These are phyloP conservation scores for Gryon sp. DNA, from an alignment of 1,140 invertebrate genomes.

Conservation along the genomic window DNA sequence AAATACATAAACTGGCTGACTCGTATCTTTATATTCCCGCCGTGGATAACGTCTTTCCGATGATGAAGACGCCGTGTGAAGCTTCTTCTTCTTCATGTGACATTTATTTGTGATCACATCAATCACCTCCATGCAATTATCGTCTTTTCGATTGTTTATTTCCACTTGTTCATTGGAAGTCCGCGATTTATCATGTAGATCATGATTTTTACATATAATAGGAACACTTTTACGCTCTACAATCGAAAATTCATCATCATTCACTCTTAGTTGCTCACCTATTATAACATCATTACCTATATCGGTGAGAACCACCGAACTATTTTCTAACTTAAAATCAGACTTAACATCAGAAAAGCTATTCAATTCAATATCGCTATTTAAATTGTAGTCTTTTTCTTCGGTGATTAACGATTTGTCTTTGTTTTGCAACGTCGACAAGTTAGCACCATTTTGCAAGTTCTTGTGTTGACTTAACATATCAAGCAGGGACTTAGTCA, in stretches of 20 bases:
- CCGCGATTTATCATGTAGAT: slow-evolving; percentile 37
- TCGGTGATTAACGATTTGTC: too few relatives aligned
- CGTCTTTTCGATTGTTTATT: neutral
- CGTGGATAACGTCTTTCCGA: slow-evolving; percentile 30
- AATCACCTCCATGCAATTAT: neutral
- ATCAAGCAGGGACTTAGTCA: slow-evolving; percentile 63
- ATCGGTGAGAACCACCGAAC: too few relatives aligned
- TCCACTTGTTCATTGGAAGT: slow-evolving; percentile 19
- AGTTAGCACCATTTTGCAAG: neutral
- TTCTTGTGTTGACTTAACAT: slow-evolving; percentile 53
- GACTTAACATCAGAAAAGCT: too few relatives aligned
- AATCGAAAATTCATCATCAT: neutral
- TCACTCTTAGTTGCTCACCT: neutral
- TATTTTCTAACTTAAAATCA: too few relatives aligned
- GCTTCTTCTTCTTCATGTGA: neutral
- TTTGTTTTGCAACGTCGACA: too few relatives aligned
- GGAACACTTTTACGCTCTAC: too few relatives aligned
- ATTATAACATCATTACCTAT: too few relatives aligned
- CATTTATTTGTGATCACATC: neutral
- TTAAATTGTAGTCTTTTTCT: too few relatives aligned
- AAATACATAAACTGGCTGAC: slow-evolving; percentile 33
- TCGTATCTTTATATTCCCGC: slow-evolving; percentile 50
- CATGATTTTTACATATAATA: too few relatives aligned
- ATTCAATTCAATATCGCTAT: too few relatives aligned
- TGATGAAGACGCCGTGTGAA: too few relatives aligned